Percentiles rank a stretch among this genome's conserved stretches.
phyloP scores from a whole-genome alignment of 2,113 vertebrate species.

The Pluvialis apricaria region DNA sequence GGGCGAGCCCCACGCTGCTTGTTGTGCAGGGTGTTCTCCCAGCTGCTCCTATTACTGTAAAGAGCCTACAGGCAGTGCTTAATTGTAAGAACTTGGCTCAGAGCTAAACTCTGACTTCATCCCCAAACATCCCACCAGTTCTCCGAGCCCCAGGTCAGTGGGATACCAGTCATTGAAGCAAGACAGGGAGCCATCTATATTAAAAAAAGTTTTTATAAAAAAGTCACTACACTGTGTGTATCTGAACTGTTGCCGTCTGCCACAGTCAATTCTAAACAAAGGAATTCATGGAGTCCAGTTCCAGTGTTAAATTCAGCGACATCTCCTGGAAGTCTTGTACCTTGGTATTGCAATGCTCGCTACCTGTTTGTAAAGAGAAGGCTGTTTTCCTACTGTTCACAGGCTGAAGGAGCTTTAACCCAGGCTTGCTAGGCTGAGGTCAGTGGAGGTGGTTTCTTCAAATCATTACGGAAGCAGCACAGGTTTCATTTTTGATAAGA shows the following conservation, averaged over 20 bases:
- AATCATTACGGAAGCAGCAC: neutral
- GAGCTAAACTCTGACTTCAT: neutral
- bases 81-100: neutral
- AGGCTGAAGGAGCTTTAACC: neutral
- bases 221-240: slow-evolving; percentile 3
- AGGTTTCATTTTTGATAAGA: neutral
- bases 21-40: neutral
- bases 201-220: slow-evolving; percentile 28
- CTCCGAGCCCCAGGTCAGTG: neutral
- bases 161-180: neutral
- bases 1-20: neutral
- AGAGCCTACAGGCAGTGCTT: neutral
- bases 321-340: neutral
- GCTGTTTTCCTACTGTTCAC: neutral
- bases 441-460: no score
- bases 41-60: neutral
- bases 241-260: slow-evolving; percentile 29
- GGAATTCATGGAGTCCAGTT: neutral
- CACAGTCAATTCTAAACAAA: neutral
- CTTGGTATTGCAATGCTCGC: neutral
- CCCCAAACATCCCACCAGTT: neutral
- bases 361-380: neutral
- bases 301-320: slow-evolving; percentile 34
- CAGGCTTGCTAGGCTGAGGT: neutral
- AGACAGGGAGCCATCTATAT: neutral